A percentile compares a stretch with the other conserved stretches of the same genome.
Conservation (phyloP, 2,113 vertebrate species). For the Melanotaenia duboulayi region DNA sequence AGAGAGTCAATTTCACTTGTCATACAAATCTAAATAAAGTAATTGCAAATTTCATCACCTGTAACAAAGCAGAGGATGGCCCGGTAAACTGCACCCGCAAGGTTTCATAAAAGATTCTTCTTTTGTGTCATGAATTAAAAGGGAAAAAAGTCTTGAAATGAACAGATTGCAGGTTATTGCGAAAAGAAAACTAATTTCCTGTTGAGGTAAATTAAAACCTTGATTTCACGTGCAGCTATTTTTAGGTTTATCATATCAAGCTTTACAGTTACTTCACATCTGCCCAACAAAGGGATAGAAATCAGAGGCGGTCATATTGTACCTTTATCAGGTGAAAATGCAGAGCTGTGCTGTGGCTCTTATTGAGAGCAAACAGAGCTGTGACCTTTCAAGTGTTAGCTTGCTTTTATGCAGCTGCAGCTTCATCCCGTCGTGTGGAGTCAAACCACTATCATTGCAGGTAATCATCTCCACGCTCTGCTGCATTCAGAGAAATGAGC, state of each 20-base stretch:
- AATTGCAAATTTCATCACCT: slow-evolving; percentile 47
- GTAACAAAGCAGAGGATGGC: slow-evolving; percentile 19
- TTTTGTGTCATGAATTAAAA: background rate
- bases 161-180: background rate
- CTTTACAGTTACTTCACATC: background rate
- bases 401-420: background rate
- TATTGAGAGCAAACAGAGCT: background rate
- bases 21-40: slow-evolving; percentile 56
- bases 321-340: background rate
- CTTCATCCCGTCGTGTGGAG: slow-evolving; percentile 35
- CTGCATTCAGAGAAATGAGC: slow-evolving; percentile 25
- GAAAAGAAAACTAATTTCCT: background rate
- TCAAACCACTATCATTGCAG: slow-evolving; percentile 45
- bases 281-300: background rate
- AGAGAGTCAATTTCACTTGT: slow-evolving; percentile 54
- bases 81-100: background rate
- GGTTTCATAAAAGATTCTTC: background rate
- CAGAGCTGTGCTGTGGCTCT: background rate
- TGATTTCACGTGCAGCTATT: background rate
- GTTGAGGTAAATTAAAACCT: slow-evolving; percentile 6
- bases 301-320: background rate
- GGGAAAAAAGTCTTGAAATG: background rate
- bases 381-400: slow-evolving; percentile 6
- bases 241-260: slow-evolving; percentile 1
- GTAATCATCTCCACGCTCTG: slow-evolving; percentile 66